phyloP scores from a whole-genome alignment of 2,888 invertebrate genomes.

The Polyploca ridens region DNA sequence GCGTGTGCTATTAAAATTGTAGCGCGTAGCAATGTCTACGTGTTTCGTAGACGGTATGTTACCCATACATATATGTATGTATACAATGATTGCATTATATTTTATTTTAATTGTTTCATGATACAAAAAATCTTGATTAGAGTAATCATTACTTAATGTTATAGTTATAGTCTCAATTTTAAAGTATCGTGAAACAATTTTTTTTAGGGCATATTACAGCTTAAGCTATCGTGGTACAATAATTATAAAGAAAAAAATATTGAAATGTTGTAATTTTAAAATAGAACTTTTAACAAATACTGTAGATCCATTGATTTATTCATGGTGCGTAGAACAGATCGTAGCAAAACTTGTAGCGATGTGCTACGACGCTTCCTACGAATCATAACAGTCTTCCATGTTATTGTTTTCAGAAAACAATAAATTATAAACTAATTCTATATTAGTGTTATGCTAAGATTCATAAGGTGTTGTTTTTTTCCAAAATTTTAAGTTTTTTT shows the following conservation, averaged over 20 bases:
- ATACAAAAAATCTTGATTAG: neutral
- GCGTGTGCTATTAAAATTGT: constrained; percentile 21
- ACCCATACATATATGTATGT: neutral
- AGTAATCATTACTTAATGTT: neutral
- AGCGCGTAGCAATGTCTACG: constrained; percentile 40
- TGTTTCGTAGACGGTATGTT: neutral
- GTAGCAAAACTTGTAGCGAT: constrained; percentile 21
- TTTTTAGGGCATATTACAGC: neutral
- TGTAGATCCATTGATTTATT: neutral
- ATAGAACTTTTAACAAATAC: neutral
- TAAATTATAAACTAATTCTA: neutral
- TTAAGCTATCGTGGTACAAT: neutral
- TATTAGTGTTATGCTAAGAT: neutral
- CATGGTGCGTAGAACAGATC: constrained; percentile 2
- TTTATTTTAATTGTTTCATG: neutral
- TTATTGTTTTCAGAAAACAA: neutral
- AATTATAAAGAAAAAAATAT: neutral
- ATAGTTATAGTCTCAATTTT: neutral
- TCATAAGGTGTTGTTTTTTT: neutral
- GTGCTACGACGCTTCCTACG: constrained; percentile 18
- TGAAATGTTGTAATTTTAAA: neutral
- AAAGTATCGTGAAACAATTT: neutral
- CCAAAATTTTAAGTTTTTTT: neutral
- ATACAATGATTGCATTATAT: no score
- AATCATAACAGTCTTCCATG: neutral